Evolutionary conservation across 2,797 vertebrate species (phyloP).

Genomic region (Protosalanx chinensis): DNA sequence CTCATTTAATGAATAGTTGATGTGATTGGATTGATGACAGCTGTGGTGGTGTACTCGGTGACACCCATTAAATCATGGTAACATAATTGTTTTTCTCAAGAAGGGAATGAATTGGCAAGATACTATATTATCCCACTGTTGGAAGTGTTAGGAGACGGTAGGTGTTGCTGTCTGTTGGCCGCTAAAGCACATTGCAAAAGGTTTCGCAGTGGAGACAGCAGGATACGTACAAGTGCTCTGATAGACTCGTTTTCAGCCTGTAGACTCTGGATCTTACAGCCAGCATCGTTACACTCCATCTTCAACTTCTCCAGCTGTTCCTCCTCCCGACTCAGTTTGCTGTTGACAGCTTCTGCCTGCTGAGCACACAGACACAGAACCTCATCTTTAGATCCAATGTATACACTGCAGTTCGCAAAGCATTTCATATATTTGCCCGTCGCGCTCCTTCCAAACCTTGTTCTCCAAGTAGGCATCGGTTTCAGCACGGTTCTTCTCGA

Average conservation of each 20-base stretch:
- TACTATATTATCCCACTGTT: too few relatives aligned
- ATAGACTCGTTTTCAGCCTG: constrained; percentile 89
- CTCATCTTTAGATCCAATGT: neutral
- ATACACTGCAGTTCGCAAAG: neutral
- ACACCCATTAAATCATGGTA: too few relatives aligned
- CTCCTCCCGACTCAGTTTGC: constrained; percentile 78
- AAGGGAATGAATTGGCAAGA: too few relatives aligned
- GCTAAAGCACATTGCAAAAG: neutral
- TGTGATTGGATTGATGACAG: neutral
- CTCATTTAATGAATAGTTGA: neutral
- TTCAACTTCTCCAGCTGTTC: constrained; percentile 81
- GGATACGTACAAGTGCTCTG: constrained; percentile 46
- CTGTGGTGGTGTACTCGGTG: neutral
- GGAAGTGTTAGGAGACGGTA: neutral
- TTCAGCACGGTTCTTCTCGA: constrained; percentile 82
- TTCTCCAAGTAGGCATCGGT: constrained; percentile 78
- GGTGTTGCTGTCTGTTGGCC: neutral
- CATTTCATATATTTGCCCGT: neutral
- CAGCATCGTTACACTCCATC: constrained; percentile 75
- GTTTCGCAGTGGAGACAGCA: neutral
- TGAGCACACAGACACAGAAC: constrained; percentile 35
- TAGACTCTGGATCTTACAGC: constrained; percentile 87
- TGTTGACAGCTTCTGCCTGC: constrained; percentile 65
- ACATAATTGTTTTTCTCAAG: too few relatives aligned
- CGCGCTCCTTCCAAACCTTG: constrained; percentile 67